Conservation (phyloP, 2,888 invertebrate genomes). For the Lottia scabra region DNA sequence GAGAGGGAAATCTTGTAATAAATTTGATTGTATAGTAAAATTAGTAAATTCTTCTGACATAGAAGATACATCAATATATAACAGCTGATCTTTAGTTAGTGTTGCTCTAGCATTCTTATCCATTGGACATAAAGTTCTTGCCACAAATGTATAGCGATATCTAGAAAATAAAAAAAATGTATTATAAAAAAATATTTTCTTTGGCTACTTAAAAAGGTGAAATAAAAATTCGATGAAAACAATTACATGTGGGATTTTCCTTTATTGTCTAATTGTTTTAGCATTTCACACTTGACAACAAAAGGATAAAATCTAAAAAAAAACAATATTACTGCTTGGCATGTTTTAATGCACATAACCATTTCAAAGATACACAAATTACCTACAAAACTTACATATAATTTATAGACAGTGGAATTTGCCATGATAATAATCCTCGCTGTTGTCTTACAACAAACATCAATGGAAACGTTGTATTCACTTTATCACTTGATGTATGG, state of each 20-base stretch:
- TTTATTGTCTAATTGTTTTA: too few relatives aligned
- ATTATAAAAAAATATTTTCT: background rate
- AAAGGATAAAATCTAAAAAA: too few relatives aligned
- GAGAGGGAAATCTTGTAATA: constrained; percentile 75
- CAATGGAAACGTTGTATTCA: constrained; percentile 75
- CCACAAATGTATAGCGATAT: constrained; percentile 53
- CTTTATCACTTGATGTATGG: constrained; percentile 67
- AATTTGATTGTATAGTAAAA: constrained; percentile 75
- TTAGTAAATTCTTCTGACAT: constrained; percentile 74
- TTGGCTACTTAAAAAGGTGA: background rate
- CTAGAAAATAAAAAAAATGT: constrained; percentile 31
- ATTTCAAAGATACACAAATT: too few relatives aligned
- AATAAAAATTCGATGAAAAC: background rate
- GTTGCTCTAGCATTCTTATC: constrained; percentile 31
- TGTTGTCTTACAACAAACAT: constrained; percentile 82
- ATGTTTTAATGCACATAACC: too few relatives aligned
- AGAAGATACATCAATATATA: constrained; percentile 79
- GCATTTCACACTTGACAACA: too few relatives aligned
- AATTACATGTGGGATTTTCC: too few relatives aligned
- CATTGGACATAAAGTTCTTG: constrained; percentile 66
- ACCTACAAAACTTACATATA: constrained; percentile 48
- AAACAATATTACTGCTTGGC: too few relatives aligned
- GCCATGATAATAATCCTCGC: constrained; percentile 83
- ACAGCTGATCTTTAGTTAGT: constrained; percentile 46
- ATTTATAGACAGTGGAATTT: constrained; percentile 78